Percentiles rank a stretch among this genome's conserved stretches.
These are phyloP conservation scores for Daboia siamensis DNA, from an alignment of 2,113 vertebrate genomes.

Conservation along the genomic window DNA sequence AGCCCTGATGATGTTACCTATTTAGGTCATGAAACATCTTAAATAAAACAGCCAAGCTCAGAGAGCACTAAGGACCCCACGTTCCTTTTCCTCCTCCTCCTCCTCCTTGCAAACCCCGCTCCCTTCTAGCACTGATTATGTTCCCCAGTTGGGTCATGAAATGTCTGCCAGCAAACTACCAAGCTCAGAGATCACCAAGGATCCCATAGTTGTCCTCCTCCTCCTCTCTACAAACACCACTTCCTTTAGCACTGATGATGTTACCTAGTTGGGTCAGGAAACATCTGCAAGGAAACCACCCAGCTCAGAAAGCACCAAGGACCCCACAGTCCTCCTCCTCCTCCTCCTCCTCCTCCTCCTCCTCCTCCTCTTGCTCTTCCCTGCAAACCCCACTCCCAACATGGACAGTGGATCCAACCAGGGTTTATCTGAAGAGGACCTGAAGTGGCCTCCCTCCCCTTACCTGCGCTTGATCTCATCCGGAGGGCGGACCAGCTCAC, in stretches of 20 bases:
- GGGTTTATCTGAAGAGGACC: background rate
- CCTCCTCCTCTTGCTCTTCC: too few relatives aligned
- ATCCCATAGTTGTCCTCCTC: too few relatives aligned
- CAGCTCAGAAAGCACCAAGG: too few relatives aligned
- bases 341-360: too few relatives aligned
- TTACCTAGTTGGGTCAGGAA: too few relatives aligned
- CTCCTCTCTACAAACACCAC: too few relatives aligned
- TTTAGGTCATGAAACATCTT: background rate
- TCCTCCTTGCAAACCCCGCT: background rate
- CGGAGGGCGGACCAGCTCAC: conserved; percentile 84
- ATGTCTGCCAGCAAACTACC: background rate
- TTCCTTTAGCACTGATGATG: too few relatives aligned
- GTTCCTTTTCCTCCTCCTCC: too few relatives aligned
- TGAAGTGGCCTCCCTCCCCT: background rate
- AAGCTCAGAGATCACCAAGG: background rate
- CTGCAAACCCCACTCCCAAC: too few relatives aligned
- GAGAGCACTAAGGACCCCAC: background rate
- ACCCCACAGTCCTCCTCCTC: too few relatives aligned
- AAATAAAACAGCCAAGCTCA: background rate
- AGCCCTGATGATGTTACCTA: background rate
- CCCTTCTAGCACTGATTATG: background rate
- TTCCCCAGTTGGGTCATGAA: background rate
- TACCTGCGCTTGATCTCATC: conserved; percentile 96
- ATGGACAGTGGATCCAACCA: background rate
- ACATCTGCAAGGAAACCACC: too few relatives aligned